A percentile compares a stretch with the other conserved stretches of the same genome.
Evolutionary conservation across 2,888 invertebrate genomes (phyloP).

Genomic region (Epirrhoe alternata): DNA sequence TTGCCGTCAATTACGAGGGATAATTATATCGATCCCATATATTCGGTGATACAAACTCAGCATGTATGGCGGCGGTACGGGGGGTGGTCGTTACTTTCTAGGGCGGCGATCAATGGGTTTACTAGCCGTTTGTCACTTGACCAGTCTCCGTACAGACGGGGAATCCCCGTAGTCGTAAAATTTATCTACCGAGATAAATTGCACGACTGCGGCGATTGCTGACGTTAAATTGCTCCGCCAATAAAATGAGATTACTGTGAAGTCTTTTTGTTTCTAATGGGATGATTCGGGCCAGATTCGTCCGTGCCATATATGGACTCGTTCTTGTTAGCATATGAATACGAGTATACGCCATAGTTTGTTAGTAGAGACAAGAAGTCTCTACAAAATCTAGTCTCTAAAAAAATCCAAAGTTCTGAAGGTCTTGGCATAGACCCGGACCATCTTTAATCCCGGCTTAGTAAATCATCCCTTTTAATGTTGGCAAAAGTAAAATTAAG

Average conservation of each 20-base stretch:
- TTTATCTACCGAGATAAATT: constrained; percentile 7
- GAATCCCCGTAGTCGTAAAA: no score
- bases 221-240: constrained; percentile 18
- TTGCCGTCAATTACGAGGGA: no score
- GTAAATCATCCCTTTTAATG: not conserved
- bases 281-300: not conserved
- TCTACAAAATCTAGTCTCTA: no score
- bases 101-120: no score
- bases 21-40: no score
- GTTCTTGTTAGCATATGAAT: not conserved
- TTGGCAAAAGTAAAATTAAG: not conserved
- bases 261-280: constrained; percentile 36
- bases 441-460: not conserved
- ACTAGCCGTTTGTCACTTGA: not conserved
- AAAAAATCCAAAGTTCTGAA: no score
- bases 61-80: no score
- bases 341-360: not conserved
- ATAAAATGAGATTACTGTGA: constrained; percentile 43
- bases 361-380: no score
- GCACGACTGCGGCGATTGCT: constrained; percentile 21
- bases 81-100: no score
- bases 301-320: not conserved
- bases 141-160: not conserved
- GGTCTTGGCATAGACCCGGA: no score
- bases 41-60: no score